phyloP scores from a whole-genome alignment of 2,888 invertebrate genomes.

The Megastigmus dorsalis region DNA sequence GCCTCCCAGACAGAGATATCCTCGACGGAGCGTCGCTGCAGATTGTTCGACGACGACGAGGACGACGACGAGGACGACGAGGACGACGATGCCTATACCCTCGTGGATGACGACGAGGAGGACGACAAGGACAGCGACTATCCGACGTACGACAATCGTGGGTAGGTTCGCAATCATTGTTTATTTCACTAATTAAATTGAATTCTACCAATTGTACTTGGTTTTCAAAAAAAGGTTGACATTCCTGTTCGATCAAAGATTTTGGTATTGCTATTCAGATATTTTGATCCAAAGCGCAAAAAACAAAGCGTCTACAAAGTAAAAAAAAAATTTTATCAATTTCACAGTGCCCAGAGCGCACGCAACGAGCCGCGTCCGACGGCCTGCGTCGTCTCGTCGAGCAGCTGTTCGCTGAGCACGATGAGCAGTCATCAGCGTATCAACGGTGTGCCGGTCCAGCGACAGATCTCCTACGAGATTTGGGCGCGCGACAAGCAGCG shows the following conservation, averaged over 20 bases:
- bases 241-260: too few relatives aligned
- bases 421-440: slow-evolving; percentile 18
- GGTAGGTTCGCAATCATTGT: too few relatives aligned
- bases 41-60: neutral
- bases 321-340: too few relatives aligned
- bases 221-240: too few relatives aligned
- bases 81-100: neutral
- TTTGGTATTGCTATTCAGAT: too few relatives aligned
- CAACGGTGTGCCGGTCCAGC: slow-evolving; percentile 56
- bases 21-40: neutral
- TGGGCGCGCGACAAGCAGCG: slow-evolving; percentile 77
- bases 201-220: too few relatives aligned
- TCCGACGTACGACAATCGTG: too few relatives aligned
- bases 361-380: neutral
- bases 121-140: neutral
- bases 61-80: neutral
- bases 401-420: neutral
- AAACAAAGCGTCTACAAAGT: too few relatives aligned
- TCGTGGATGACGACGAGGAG: neutral
- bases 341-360: too few relatives aligned
- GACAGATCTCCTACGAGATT: slow-evolving; percentile 74
- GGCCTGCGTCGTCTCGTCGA: neutral
- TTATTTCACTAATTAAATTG: too few relatives aligned
- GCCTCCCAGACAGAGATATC: neutral
- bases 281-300: too few relatives aligned